A percentile compares a stretch with the other conserved stretches of the same genome.
phyloP scores from a whole-genome alignment of 23 tunicate genomes.

The Trididemnum nubilum region DNA sequence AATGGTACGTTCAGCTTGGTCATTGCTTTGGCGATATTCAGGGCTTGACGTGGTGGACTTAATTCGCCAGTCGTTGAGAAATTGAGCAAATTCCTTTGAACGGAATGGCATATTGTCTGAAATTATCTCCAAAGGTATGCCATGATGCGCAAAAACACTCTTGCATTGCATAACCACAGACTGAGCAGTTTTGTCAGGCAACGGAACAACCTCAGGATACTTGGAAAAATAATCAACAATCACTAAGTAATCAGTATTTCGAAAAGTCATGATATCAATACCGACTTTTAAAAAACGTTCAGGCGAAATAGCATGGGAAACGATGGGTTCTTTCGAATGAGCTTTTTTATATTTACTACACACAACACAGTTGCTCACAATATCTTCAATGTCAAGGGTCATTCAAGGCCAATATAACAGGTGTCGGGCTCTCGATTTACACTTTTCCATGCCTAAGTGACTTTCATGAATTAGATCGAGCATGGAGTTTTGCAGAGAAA shows the following conservation, averaged over 20 bases:
- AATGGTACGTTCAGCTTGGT: slow-evolving; percentile 30
- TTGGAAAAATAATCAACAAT: slow-evolving; percentile 48
- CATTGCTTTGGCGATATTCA: slow-evolving; percentile 31
- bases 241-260: slow-evolving; percentile 32
- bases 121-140: slow-evolving; percentile 30
- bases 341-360: slow-evolving; percentile 28
- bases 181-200: slow-evolving; percentile 35
- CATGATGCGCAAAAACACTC: slow-evolving; percentile 35
- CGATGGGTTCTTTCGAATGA: slow-evolving; percentile 34
- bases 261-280: slow-evolving; percentile 45
- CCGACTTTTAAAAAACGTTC: slow-evolving; percentile 33
- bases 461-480: slow-evolving; percentile 41
- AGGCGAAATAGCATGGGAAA: slow-evolving; percentile 42
- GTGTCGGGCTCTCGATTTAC: slow-evolving; percentile 51
- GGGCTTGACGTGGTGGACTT: slow-evolving; percentile 37
- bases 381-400: slow-evolving; percentile 26
- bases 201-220: slow-evolving; percentile 35
- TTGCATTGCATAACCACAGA: slow-evolving; percentile 24
- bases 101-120: slow-evolving; percentile 44
- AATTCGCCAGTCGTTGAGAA: slow-evolving; percentile 20
- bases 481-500: slow-evolving; percentile 12
- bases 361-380: slow-evolving; percentile 9
- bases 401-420: slow-evolving; percentile 49
- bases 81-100: slow-evolving; percentile 17
- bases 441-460: slow-evolving; percentile 49